Conservation (phyloP, 1,140 invertebrate species). For the Adoxophyes honmai region DNA sequence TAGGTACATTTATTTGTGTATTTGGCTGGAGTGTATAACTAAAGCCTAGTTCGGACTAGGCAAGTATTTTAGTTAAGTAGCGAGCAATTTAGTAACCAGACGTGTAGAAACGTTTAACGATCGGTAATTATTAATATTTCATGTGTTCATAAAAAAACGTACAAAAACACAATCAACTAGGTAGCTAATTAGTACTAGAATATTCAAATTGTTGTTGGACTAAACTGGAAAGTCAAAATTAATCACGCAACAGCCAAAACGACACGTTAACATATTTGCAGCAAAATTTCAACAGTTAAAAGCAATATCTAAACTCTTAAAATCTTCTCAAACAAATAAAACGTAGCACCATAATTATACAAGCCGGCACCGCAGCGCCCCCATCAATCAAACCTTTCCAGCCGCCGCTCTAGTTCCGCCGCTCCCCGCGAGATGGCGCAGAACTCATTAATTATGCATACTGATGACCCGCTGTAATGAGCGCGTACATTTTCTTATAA, state of each 20-base stretch:
- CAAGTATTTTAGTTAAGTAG: too few species aligned
- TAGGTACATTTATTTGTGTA: too few species aligned
- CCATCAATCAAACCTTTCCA: constrained; percentile 51
- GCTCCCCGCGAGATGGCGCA: constrained; percentile 54
- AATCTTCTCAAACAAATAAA: constrained; percentile 24
- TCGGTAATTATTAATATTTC: too few species aligned
- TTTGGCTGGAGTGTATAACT: too few species aligned
- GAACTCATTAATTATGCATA: constrained; percentile 79
- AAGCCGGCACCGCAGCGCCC: constrained; percentile 39
- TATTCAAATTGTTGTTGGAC: neutral
- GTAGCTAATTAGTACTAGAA: neutral
- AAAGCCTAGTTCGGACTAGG: too few species aligned
- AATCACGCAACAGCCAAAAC: neutral
- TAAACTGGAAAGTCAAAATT: neutral
- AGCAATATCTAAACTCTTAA: constrained; percentile 20
- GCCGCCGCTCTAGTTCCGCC: constrained; percentile 44
- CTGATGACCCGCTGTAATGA: constrained; percentile 78
- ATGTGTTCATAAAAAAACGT: neutral
- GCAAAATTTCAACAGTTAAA: neutral
- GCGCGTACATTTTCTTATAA: constrained; percentile 52
- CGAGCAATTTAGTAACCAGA: too few species aligned
- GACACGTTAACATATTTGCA: neutral
- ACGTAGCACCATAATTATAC: constrained; percentile 22
- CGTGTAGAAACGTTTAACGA: too few species aligned
- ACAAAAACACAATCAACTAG: neutral